Conservation (phyloP, 37 sponge, comb jelly and placozoan species). For the Dysidea cf. avara region DNA sequence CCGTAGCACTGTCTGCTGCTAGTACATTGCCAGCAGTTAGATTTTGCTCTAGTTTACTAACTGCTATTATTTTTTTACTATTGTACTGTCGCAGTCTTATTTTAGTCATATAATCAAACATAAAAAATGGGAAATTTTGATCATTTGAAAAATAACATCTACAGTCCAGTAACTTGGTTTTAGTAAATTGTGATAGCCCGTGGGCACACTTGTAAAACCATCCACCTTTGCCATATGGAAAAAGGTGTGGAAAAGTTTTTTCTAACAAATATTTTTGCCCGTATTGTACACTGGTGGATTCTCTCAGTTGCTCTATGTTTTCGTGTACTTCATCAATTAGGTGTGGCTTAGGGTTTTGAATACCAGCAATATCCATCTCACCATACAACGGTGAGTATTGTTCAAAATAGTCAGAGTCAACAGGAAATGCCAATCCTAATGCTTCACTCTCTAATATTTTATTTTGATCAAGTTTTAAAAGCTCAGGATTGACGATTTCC, state of each 20-base stretch:
- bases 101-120: constrained; percentile 2
- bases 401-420: not conserved
- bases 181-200: not conserved
- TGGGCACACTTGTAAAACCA: not conserved
- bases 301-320: not conserved
- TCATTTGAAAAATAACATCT: constrained; percentile 1
- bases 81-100: not conserved
- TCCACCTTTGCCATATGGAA: not conserved
- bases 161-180: not conserved
- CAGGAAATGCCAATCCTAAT: not conserved
- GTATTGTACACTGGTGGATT: not conserved
- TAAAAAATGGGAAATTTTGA: not conserved
- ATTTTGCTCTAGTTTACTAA: too few species aligned
- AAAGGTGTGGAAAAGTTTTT: not conserved
- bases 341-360: not conserved
- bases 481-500: not conserved
- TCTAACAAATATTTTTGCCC: not conserved
- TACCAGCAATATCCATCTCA: not conserved
- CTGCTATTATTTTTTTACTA: too few species aligned
- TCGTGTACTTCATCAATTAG: not conserved
- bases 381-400: not conserved
- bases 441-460: not conserved
- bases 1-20: too few species aligned
- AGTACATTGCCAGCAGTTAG: too few species aligned
- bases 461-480: not conserved